phyloP scores from a whole-genome alignment of 2,888 invertebrate species.

The Allygus modestus region DNA sequence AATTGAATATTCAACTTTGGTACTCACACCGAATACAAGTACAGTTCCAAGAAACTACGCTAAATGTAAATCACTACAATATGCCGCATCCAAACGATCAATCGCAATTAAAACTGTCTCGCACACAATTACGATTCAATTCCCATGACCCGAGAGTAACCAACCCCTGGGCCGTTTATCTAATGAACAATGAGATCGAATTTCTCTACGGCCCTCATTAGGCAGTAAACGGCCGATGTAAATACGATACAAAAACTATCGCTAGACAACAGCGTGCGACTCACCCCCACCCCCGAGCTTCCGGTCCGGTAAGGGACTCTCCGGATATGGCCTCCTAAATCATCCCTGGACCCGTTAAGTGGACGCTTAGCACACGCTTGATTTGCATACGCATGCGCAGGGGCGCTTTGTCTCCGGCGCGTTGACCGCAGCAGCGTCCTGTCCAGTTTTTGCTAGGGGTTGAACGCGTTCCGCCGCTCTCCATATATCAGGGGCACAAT shows the following conservation, averaged over 20 bases:
- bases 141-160: conserved; percentile 58
- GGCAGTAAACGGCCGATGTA: conserved; percentile 47
- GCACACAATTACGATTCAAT: conserved; percentile 6
- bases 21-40: no score
- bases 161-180: neutral
- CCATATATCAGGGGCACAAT: conserved; percentile 1
- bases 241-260: conserved; percentile 56
- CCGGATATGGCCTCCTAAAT: conserved; percentile 44
- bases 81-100: no score
- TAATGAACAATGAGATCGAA: conserved; percentile 50
- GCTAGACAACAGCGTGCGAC: conserved; percentile 22
- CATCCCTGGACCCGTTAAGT: neutral
- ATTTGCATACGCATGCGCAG: neutral
- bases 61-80: no score
- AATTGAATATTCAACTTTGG: no score
- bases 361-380: conserved; percentile 7
- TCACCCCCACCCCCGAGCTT: conserved; percentile 22
- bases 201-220: conserved; percentile 56
- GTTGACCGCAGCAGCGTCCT: neutral
- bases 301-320: conserved; percentile 36
- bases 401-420: neutral
- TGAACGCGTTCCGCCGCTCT: neutral
- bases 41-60: no score
- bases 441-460: conserved; percentile 34
- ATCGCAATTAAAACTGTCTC: conserved; percentile 18